Evolutionary conservation across 2,797 vertebrate species (phyloP).

Genomic region (Catamblyrhynchus diadema): DNA sequence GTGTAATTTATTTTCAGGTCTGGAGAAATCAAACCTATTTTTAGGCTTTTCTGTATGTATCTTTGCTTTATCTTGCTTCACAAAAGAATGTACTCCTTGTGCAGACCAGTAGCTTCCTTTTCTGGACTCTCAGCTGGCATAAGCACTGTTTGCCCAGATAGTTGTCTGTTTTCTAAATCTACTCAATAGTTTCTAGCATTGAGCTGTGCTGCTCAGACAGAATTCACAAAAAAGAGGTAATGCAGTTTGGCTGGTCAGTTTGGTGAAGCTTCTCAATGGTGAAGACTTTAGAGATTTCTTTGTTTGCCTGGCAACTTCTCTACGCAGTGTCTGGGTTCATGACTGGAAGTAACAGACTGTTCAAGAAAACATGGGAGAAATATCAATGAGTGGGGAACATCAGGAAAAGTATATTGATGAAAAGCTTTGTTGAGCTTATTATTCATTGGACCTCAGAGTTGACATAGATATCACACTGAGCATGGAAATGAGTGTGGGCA

Average conservation of each 20-base stretch:
- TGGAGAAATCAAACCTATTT: not conserved
- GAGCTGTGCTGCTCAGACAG: not conserved
- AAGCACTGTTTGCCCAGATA: not conserved
- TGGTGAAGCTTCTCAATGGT: not conserved
- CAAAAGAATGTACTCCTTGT: rapidly evolving
- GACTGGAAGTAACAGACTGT: not conserved
- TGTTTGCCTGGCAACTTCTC: not conserved
- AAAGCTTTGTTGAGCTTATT: not conserved
- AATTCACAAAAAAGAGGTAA: not conserved
- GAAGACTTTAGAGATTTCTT: not conserved
- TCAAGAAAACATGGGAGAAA: not conserved
- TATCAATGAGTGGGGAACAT: not conserved
- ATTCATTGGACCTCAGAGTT: not conserved
- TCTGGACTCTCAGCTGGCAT: not conserved
- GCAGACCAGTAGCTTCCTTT: not conserved
- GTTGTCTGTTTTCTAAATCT: not conserved
- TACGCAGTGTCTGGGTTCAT: rapidly evolving
- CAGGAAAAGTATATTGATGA: not conserved
- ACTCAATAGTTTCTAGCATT: not conserved
- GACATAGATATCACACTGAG: not conserved
- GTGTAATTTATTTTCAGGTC: not conserved
- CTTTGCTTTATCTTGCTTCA: not conserved
- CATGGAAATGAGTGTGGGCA: not conserved
- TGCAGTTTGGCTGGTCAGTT: not conserved
- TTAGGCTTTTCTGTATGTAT: not conserved